A percentile compares a stretch with the other conserved stretches of the same genome.
These are phyloP conservation scores for Cercopithecus neglectus DNA, from an alignment of 2,797 vertebrate genomes.

Conservation along the genomic window DNA sequence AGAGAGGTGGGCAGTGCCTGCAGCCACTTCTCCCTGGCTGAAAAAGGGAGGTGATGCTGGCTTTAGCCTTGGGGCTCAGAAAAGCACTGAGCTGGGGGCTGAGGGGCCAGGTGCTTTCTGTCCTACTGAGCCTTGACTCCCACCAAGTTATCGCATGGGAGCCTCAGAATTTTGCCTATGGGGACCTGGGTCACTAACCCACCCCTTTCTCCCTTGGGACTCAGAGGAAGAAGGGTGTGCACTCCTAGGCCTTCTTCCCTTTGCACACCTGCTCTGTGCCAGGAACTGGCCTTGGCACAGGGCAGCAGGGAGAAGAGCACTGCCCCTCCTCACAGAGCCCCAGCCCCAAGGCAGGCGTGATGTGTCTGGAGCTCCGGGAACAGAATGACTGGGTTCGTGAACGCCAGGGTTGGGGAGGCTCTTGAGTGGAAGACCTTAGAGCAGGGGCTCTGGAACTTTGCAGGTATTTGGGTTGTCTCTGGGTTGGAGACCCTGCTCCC, in stretches of 20 bases:
- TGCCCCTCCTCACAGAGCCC: not conserved
- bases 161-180: not conserved
- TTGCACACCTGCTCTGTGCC: not conserved
- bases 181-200: not conserved
- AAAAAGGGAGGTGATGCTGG: not conserved
- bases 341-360: not conserved
- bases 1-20: conserved; percentile 88
- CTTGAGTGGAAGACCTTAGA: not conserved
- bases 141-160: not conserved
- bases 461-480: not conserved
- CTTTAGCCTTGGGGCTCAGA: not conserved
- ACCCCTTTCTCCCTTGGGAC: not conserved
- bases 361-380: not conserved
- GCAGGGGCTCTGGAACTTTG: not conserved
- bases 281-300: conserved; percentile 39
- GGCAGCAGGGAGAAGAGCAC: not conserved
- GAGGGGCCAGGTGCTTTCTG: not conserved
- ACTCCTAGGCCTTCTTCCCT: conserved; percentile 50
- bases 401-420: not conserved
- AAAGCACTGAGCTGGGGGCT: not conserved
- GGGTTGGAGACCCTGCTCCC: not conserved
- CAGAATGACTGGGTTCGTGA: fast-evolving
- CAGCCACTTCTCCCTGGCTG: fast-evolving
- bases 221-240: conserved; percentile 43
- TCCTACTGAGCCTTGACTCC: not conserved